These are phyloP conservation scores for Rhincodon typus DNA, from an alignment of 2,797 vertebrate genomes.

Conservation along the genomic window DNA sequence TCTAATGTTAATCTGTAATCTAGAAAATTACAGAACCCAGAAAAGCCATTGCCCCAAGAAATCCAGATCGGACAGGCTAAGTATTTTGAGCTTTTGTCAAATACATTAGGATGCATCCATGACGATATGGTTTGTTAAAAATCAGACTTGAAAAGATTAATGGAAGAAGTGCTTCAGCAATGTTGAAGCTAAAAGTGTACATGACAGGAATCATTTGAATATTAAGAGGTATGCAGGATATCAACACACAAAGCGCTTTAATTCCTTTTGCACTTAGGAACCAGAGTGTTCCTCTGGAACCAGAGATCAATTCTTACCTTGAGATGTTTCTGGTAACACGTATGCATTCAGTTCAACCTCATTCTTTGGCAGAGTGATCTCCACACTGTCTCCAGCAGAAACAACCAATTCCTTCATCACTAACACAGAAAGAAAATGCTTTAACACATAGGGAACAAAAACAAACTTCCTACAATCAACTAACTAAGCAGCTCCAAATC, in stretches of 20 bases:
- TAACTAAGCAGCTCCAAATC: neutral
- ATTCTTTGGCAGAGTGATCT: constrained; percentile 81
- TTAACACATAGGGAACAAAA: neutral
- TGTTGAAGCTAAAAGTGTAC: neutral
- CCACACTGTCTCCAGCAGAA: constrained; percentile 83
- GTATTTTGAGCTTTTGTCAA: neutral
- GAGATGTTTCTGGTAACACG: constrained; percentile 67
- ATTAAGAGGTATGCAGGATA: neutral
- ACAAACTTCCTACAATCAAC: neutral
- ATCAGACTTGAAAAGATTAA: neutral
- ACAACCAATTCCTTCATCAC: constrained; percentile 79
- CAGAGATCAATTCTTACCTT: constrained; percentile 56
- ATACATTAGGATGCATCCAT: neutral
- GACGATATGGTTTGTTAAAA: neutral
- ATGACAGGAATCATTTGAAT: neutral
- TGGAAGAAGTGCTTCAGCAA: neutral
- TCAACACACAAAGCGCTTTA: neutral
- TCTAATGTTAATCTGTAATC: neutral
- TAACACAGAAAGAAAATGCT: constrained; percentile 25
- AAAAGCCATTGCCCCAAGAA: too few relatives aligned
- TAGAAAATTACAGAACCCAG: neutral
- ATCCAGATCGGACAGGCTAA: neutral
- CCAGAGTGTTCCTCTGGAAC: neutral
- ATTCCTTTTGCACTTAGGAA: neutral
- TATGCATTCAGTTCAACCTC: constrained; percentile 87